Percentiles rank a stretch among this genome's conserved stretches.
Conservation (phyloP, 2,888 invertebrate genomes). For the Pandemis cinnamomeana region DNA sequence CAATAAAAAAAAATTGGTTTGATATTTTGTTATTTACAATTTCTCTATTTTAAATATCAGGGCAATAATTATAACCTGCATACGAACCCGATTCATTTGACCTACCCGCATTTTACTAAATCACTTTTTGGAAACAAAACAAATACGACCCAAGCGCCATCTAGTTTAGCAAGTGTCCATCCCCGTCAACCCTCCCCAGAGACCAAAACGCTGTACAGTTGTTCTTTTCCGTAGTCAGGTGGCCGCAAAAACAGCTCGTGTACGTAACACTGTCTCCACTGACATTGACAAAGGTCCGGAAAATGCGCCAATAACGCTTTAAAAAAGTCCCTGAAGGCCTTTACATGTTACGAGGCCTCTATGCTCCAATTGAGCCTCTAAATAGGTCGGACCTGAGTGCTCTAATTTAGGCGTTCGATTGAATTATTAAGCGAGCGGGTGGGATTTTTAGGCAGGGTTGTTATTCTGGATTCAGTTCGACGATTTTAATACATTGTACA, state of each 20-base stretch:
- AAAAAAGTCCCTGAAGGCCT: slow-evolving; percentile 48
- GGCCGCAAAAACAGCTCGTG: slow-evolving; percentile 53
- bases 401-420: slow-evolving; percentile 11
- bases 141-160: not conserved
- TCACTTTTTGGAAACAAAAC: too few relatives aligned
- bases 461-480: not conserved
- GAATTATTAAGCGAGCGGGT: slow-evolving; percentile 9
- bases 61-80: too few relatives aligned
- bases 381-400: slow-evolving; percentile 9
- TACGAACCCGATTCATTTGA: too few relatives aligned
- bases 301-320: slow-evolving; percentile 50
- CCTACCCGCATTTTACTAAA: too few relatives aligned
- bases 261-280: slow-evolving; percentile 50
- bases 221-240: slow-evolving; percentile 50
- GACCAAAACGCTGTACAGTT: slow-evolving; percentile 16
- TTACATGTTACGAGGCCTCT: slow-evolving; percentile 24
- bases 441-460: not conserved
- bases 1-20: too few relatives aligned
- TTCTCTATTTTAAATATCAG: too few relatives aligned
- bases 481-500: not conserved
- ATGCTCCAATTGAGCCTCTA: slow-evolving; percentile 7
- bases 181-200: slow-evolving; percentile 13
- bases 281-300: slow-evolving; percentile 59
- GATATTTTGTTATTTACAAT: too few relatives aligned
- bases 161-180: slow-evolving; percentile 3